Percentiles rank a stretch among this genome's conserved stretches.
Conservation (phyloP, 2,888 invertebrate genomes). For the Petrophora chlorosata region DNA sequence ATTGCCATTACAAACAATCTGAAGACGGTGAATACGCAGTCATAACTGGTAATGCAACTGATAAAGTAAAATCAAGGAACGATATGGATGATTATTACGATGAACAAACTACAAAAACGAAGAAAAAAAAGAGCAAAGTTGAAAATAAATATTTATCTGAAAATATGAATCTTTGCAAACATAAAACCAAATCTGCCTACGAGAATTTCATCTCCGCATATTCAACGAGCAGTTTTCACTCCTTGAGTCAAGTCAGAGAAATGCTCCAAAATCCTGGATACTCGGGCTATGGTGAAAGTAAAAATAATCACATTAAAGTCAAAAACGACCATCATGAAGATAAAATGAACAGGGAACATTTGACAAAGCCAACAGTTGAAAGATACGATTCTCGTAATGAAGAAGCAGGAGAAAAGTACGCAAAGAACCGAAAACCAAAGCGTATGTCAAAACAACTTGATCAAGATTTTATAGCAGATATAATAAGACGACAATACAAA, state of each 20-base stretch:
- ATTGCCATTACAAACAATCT: slow-evolving; percentile 44
- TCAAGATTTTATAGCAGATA: slow-evolving; percentile 67
- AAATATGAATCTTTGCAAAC: slow-evolving; percentile 41
- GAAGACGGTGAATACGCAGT: slow-evolving; percentile 44
- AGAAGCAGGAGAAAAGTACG: slow-evolving; percentile 30
- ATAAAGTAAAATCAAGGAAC: slow-evolving; percentile 11
- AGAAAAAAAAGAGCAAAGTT: slow-evolving; percentile 47
- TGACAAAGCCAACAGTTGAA: slow-evolving; percentile 34
- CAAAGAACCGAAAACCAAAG: slow-evolving; percentile 40
- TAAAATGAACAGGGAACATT: slow-evolving; percentile 37
- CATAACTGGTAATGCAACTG: slow-evolving; percentile 23
- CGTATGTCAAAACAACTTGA: slow-evolving; percentile 47
- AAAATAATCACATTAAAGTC: slow-evolving; percentile 33
- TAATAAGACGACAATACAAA: slow-evolving; percentile 68
- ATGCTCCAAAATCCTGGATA: slow-evolving; percentile 29
- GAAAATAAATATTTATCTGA: slow-evolving; percentile 31
- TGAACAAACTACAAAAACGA: slow-evolving; percentile 25
- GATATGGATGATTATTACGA: slow-evolving; percentile 10
- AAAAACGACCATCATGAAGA: slow-evolving; percentile 30
- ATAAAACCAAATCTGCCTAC: slow-evolving; percentile 44
- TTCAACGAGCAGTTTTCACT: slow-evolving; percentile 57
- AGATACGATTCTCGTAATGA: slow-evolving; percentile 34
- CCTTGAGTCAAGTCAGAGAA: slow-evolving; percentile 44
- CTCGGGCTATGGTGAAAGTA: slow-evolving; percentile 34
- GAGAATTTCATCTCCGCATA: slow-evolving; percentile 44